These are phyloP conservation scores for Sinodicranocentrus sp. DNA, from an alignment of 2,888 invertebrate genomes.

Conservation along the genomic window DNA sequence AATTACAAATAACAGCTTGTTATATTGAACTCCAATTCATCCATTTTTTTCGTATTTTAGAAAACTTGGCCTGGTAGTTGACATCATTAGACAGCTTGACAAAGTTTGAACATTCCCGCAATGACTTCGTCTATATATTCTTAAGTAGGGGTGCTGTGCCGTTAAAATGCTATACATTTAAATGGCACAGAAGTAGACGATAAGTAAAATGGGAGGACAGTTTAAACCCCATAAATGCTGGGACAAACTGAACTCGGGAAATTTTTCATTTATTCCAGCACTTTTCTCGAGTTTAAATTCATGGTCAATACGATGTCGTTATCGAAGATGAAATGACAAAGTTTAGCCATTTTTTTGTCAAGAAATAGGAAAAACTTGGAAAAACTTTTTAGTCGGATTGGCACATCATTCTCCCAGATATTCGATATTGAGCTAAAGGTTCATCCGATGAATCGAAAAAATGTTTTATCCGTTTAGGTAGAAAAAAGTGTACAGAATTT, in stretches of 20 bases:
- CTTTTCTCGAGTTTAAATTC: slow-evolving; percentile 34
- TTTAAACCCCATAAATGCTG: background rate
- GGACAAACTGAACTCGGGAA: background rate
- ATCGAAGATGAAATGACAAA: slow-evolving; percentile 50
- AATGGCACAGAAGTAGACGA: too few species aligned
- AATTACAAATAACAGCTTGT: slow-evolving; percentile 11
- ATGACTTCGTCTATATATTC: too few species aligned
- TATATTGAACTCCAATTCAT: background rate
- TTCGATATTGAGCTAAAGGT: background rate
- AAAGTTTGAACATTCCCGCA: background rate
- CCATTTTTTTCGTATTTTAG: background rate
- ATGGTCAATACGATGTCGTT: slow-evolving; percentile 48
- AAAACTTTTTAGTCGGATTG: slow-evolving; percentile 2
- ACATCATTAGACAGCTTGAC: background rate
- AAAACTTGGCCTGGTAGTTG: background rate
- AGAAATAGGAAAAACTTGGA: slow-evolving; percentile 1
- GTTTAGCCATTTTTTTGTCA: slow-evolving; percentile 39
- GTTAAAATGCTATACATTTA: too few species aligned
- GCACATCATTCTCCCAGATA: background rate
- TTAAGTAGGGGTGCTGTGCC: too few species aligned
- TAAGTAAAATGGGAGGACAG: too few species aligned
- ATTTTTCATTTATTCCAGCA: background rate
- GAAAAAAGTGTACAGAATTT: background rate
- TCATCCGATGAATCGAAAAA: slow-evolving; percentile 10
- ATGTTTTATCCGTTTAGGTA: slow-evolving; percentile 7